A percentile compares a stretch with the other conserved stretches of the same genome.
Conservation (phyloP, 1,140 invertebrate genomes). For the Hermetia illucens region DNA sequence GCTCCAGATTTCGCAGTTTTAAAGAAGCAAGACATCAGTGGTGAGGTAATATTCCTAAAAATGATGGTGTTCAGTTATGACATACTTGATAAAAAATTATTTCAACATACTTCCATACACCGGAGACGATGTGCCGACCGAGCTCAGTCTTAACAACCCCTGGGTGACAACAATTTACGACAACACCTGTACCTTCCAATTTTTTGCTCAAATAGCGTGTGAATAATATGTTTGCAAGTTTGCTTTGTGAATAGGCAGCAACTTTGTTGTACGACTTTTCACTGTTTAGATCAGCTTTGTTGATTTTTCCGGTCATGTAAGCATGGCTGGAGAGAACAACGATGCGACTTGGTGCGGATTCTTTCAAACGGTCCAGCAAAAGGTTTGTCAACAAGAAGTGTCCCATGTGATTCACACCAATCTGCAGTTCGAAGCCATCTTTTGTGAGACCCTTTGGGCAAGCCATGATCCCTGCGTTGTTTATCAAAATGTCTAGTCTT, state of each 20-base stretch:
- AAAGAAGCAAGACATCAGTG: constrained; percentile 30
- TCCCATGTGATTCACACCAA: constrained; percentile 65
- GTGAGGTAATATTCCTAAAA: constrained; percentile 14
- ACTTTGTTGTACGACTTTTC: constrained; percentile 42
- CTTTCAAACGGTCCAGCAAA: constrained; percentile 44
- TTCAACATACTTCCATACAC: constrained; percentile 23
- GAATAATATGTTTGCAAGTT: constrained; percentile 64
- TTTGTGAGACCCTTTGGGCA: constrained; percentile 46
- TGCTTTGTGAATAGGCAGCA: constrained; percentile 51
- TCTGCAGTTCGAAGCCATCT: constrained; percentile 69
- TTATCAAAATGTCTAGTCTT: constrained; percentile 68
- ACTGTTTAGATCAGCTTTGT: constrained; percentile 55
- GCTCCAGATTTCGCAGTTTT: constrained; percentile 55
- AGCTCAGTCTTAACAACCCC: constrained; percentile 61
- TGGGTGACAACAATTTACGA: constrained; percentile 54
- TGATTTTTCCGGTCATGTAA: constrained; percentile 40
- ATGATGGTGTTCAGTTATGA: constrained; percentile 4
- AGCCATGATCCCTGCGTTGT: constrained; percentile 79
- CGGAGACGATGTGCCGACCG: constrained; percentile 46
- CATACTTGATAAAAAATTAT: constrained; percentile 22
- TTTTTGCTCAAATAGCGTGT: constrained; percentile 42
- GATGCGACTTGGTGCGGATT: constrained; percentile 38
- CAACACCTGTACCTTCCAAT: constrained; percentile 44
- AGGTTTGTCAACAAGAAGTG: constrained; percentile 75
- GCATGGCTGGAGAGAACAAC: constrained; percentile 24